Conservation (phyloP, 2,888 invertebrate species). For the Keiferia lycopersicella region DNA sequence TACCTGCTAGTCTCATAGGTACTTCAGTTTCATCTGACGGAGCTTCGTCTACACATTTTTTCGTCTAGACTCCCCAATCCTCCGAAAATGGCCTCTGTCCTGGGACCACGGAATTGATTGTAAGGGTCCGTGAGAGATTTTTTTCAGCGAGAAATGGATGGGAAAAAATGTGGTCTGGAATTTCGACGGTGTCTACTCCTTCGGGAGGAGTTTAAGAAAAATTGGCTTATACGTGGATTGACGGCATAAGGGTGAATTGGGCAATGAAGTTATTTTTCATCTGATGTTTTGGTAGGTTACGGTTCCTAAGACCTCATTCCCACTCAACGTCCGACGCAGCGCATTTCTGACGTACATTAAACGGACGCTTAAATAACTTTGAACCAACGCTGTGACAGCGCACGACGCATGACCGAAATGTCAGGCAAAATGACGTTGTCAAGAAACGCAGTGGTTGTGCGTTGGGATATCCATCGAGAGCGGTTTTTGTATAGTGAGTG, state of each 20-base stretch:
- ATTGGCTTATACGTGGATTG: slow-evolving; percentile 8
- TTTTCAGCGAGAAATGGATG: slow-evolving; percentile 16
- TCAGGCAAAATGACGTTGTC: too few species aligned
- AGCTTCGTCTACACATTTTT: neutral
- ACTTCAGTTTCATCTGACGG: neutral
- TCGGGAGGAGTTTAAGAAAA: slow-evolving; percentile 10
- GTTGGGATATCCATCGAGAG: too few species aligned
- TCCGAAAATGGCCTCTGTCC: neutral
- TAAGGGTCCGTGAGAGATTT: slow-evolving; percentile 19
- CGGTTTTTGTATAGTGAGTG: too few species aligned
- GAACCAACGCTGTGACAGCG: too few species aligned
- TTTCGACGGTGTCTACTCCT: slow-evolving; percentile 13
- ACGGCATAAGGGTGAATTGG: neutral
- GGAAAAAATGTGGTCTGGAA: slow-evolving; percentile 19
- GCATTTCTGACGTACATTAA: too few species aligned
- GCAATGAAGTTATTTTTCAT: neutral
- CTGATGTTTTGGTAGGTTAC: neutral
- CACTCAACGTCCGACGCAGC: too few species aligned
- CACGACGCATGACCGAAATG: too few species aligned
- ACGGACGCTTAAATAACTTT: too few species aligned
- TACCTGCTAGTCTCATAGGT: too few species aligned
- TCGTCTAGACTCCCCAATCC: neutral
- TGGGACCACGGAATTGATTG: slow-evolving; percentile 27
- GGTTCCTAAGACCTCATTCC: too few species aligned
- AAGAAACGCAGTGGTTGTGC: too few species aligned